Evolutionary conservation across 1,140 invertebrate species (phyloP).

Genomic region (Brachionus plicatilis): DNA sequence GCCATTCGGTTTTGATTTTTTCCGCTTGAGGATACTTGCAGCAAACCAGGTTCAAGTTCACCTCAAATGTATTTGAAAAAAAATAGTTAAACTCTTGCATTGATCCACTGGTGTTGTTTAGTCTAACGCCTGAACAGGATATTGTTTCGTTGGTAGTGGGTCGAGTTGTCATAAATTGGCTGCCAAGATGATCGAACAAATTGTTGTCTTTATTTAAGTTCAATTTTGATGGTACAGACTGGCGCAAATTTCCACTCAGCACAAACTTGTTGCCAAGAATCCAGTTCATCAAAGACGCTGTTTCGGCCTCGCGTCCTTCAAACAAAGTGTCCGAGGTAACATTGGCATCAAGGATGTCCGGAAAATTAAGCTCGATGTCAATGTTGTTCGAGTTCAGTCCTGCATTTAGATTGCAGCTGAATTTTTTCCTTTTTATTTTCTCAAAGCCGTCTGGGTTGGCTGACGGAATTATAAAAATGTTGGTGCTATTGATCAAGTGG

Average conservation of each 20-base stretch:
- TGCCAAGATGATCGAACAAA: background rate
- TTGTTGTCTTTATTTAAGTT: background rate
- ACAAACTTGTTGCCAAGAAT: slow-evolving; percentile 82
- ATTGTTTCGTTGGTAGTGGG: background rate
- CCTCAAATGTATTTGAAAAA: slow-evolving; percentile 94
- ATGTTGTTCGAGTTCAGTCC: slow-evolving; percentile 72
- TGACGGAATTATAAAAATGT: slow-evolving; percentile 76
- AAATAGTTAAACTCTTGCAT: slow-evolving; percentile 99
- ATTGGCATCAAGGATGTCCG: slow-evolving; percentile 61
- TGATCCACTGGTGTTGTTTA: slow-evolving; percentile 57
- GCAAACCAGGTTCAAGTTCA: slow-evolving; percentile 92
- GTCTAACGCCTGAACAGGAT: background rate
- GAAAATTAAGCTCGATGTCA: slow-evolving; percentile 95
- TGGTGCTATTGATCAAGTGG: slow-evolving; percentile 59
- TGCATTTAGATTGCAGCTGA: slow-evolving; percentile 40
- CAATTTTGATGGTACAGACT: slow-evolving; percentile 67
- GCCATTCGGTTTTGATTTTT: slow-evolving; percentile 24
- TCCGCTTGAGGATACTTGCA: slow-evolving; percentile 76
- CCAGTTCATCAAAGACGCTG: slow-evolving; percentile 84
- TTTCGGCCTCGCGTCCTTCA: slow-evolving; percentile 83
- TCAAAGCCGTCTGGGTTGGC: slow-evolving; percentile 72
- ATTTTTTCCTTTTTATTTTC: background rate
- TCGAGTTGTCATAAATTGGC: background rate
- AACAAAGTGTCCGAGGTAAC: slow-evolving; percentile 61
- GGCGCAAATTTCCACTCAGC: slow-evolving; percentile 89